Percentiles rank a stretch among this genome's conserved stretches.
Evolutionary conservation across 2,888 invertebrate genomes (phyloP).

Genomic region (Agrenia bidenticulata): DNA sequence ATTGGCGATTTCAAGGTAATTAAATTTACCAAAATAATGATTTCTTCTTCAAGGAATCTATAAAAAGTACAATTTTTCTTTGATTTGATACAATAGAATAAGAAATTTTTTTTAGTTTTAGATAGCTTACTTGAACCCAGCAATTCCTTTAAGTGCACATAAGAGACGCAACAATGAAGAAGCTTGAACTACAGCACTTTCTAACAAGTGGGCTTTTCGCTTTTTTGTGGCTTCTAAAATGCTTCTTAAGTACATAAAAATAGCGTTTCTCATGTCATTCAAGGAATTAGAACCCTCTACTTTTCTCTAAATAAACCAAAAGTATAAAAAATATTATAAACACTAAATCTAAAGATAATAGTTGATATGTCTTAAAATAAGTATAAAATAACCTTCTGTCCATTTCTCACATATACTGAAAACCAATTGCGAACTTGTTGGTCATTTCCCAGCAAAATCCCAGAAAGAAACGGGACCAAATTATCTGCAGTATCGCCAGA

Average conservation of each 20-base stretch:
- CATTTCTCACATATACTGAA: constrained; percentile 82
- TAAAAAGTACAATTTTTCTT: background rate
- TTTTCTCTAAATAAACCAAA: constrained; percentile 37
- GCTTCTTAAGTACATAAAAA: constrained; percentile 43
- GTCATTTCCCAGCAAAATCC: constrained; percentile 85
- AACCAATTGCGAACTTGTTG: constrained; percentile 89
- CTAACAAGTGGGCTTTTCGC: constrained; percentile 25
- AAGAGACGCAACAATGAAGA: constrained; percentile 86
- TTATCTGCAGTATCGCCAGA: constrained; percentile 56
- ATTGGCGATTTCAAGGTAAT: constrained; percentile 85
- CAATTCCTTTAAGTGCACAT: constrained; percentile 88
- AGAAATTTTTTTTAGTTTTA: constrained; percentile 11
- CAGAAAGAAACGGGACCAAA: constrained; percentile 81
- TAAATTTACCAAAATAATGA: constrained; percentile 75
- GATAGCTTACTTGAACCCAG: constrained; percentile 74
- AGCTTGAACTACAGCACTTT: constrained; percentile 67
- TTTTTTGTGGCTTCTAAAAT: constrained; percentile 33
- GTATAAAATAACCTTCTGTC: constrained; percentile 65
- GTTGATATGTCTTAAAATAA: background rate
- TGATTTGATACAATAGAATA: too few relatives aligned
- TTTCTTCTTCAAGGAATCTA: constrained; percentile 88
- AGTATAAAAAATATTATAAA: background rate
- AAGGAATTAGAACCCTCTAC: constrained; percentile 44
- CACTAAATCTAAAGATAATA: background rate
- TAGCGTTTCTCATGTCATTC: constrained; percentile 42